Evolutionary conservation across 2,797 vertebrate genomes (phyloP).

Genomic region (Oceanodroma leucorhoa): DNA sequence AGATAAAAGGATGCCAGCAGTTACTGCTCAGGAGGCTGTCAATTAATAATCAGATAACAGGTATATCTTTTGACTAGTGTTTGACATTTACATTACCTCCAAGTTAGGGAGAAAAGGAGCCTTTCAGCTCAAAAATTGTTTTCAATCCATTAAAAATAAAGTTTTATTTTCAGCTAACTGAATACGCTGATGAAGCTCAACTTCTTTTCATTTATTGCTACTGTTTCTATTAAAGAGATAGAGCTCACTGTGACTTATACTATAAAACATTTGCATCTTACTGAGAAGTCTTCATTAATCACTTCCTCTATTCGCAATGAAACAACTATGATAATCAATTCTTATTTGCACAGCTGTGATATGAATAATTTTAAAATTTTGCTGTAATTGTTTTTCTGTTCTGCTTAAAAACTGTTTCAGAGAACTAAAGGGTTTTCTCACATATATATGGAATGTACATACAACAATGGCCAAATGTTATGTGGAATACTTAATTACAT

Average conservation of each 20-base stretch:
- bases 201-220: constrained; percentile 41
- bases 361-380: constrained; percentile 66
- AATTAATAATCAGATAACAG: background rate
- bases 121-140: background rate
- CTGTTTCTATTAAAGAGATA: constrained; percentile 54
- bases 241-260: constrained; percentile 53
- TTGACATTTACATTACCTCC: background rate
- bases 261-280: constrained; percentile 61
- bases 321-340: constrained; percentile 71
- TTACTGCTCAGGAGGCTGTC: background rate
- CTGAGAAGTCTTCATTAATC: constrained; percentile 70
- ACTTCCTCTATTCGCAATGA: constrained; percentile 44
- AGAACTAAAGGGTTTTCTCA: background rate
- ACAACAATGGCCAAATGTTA: background rate
- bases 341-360: constrained; percentile 59
- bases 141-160: constrained; percentile 18
- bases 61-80: background rate
- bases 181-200: constrained; percentile 38
- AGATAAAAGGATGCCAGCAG: background rate
- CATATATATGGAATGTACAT: background rate
- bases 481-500: background rate
- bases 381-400: constrained; percentile 52
- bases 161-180: constrained; percentile 52
- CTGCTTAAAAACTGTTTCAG: constrained; percentile 48
- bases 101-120: background rate